Evolutionary conservation across 2,797 vertebrate genomes (phyloP).

Genomic region (Meriones psammophilus): DNA sequence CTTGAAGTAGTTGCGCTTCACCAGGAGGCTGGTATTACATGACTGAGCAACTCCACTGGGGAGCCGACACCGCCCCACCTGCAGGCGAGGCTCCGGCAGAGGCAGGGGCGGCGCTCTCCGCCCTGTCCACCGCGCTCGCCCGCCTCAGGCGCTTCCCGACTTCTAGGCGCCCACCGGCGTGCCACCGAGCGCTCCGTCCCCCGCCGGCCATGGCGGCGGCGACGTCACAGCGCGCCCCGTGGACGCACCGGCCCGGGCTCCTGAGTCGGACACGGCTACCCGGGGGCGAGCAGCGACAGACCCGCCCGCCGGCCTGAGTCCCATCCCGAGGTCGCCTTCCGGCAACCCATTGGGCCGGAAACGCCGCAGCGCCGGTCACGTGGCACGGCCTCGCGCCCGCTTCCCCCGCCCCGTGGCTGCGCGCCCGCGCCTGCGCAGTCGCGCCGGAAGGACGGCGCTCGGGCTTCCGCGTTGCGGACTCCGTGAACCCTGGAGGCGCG

Average conservation of each 20-base stretch:
- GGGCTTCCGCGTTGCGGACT: not conserved
- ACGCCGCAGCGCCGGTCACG: conserved; percentile 71
- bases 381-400: fast-evolving
- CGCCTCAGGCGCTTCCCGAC: not conserved
- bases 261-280: not conserved
- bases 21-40: not conserved
- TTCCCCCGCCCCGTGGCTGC: fast-evolving
- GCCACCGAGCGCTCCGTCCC: too few species aligned
- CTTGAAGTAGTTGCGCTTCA: not conserved
- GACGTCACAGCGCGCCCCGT: not conserved
- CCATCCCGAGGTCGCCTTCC: conserved; percentile 47
- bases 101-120: not conserved
- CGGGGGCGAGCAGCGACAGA: not conserved
- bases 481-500: too few species aligned
- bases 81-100: too few species aligned
- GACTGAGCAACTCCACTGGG: too few species aligned
- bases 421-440: not conserved
- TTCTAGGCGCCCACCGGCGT: too few species aligned
- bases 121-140: not conserved
- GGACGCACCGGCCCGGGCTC: not conserved
- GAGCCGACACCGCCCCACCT: not conserved
- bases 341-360: conserved; percentile 74
- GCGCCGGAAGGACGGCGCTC: not conserved
- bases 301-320: fast-evolving
- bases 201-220: not conserved